Evolutionary conservation across 2,797 vertebrate genomes (phyloP), one percentile per base, ranked within the genome.

Genomic region (Meriones psammophilus): DNA sequence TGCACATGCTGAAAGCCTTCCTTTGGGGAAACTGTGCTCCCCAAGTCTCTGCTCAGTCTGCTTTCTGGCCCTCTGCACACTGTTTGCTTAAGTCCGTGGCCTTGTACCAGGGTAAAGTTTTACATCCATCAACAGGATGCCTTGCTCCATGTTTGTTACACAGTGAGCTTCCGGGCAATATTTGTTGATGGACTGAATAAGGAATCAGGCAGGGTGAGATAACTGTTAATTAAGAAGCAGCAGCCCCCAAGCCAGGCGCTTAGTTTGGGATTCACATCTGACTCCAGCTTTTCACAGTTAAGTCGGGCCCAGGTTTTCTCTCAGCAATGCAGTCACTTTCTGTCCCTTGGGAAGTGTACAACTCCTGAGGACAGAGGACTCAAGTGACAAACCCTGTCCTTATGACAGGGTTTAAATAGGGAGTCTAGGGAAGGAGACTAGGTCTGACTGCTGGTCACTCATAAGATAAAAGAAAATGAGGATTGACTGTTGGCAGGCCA

Each of bases 101-200:
- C 58, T 76, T 88, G 42, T 7, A 69, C 10, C 86, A 60, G 42
- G 69, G 60, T 66, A 78, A 46, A 50, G 66, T 20, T 83, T 89
- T 94, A 24, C 33, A 33, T 77, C 80, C 46, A 7, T 84, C 69
- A 76, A 84, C 54, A 77, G 36, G 46, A 28, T 8, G 10, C 28
- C 22, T 50, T 81, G 15, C 28, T 77, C 71, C 54, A 42, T 28
- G 54, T 78, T 28, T 74, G 24, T 92, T 89, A 80, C 33, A 46
- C 15, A 17, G 50, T 69, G 80, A 77, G 62, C 87, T 81, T 58
- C 89, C 71, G 73, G 84, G 66, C 84, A 96, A 68, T 68, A 60
- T 30, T 17, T 60, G 62, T 39, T 36, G 76, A 87, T 14, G 13
- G 58, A 68, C 0, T 36, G 46, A 33, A 54, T 9, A 56, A 87